Percentiles rank a stretch among this genome's conserved stretches.
Conservation (phyloP, 2,113 vertebrate genomes). For the Ochotona princeps region DNA sequence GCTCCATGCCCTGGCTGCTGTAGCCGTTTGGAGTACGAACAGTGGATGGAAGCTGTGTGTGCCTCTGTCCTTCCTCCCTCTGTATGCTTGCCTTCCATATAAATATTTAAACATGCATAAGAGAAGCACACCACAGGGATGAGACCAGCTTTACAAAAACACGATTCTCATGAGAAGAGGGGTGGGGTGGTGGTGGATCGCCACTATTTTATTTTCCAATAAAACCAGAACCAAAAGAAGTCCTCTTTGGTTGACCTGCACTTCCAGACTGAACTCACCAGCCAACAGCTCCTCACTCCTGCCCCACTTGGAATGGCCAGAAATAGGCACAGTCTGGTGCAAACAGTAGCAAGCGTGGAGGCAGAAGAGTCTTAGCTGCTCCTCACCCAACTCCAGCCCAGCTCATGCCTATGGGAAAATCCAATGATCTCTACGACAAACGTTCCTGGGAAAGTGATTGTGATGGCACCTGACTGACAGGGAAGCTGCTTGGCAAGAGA, state of each 20-base stretch:
- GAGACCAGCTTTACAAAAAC: background rate
- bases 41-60: too few relatives aligned
- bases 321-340: accelerated
- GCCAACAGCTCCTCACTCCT: background rate
- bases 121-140: background rate
- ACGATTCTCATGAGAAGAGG: background rate
- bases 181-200: too few relatives aligned
- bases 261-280: background rate
- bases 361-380: accelerated
- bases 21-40: too few relatives aligned
- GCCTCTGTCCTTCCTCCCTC: too few relatives aligned
- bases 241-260: background rate
- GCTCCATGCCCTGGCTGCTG: too few relatives aligned
- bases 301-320: background rate
- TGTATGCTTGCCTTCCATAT: too few relatives aligned
- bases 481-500: background rate
- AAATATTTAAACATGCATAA: too few relatives aligned
- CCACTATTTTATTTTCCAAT: background rate
- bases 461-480: background rate
- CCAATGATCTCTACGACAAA: background rate
- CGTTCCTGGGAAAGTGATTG: background rate
- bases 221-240: background rate
- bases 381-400: too few relatives aligned
- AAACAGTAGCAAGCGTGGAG: background rate
- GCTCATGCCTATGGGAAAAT: background rate